Evolutionary conservation across 2,797 vertebrate species (phyloP).

Genomic region (Hemibagrus guttatus): DNA sequence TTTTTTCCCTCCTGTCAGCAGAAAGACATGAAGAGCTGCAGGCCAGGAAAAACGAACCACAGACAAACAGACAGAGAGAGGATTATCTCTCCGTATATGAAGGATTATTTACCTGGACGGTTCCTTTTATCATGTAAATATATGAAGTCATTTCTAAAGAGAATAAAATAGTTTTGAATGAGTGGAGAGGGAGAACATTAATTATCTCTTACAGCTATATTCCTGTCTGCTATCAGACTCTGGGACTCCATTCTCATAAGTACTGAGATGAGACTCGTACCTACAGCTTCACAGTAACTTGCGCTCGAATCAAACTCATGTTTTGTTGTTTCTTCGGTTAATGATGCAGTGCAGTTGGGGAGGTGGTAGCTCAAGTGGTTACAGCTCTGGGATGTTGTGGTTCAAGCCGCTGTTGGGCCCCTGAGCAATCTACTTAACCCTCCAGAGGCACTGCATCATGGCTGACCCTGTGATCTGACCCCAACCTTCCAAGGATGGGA

Average conservation of each 20-base stretch:
- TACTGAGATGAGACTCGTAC: not conserved
- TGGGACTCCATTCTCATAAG: not conserved
- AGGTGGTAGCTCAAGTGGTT: too few species aligned
- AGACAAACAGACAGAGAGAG: slow-evolving; percentile 20
- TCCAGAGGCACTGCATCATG: too few species aligned
- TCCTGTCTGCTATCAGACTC: not conserved
- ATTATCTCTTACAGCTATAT: not conserved
- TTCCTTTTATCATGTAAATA: not conserved
- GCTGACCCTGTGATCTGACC: too few species aligned
- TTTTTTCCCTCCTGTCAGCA: slow-evolving; percentile 39
- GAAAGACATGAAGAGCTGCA: slow-evolving; percentile 23
- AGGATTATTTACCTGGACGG: not conserved
- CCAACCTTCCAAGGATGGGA: too few species aligned
- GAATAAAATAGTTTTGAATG: not conserved
- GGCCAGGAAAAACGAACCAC: slow-evolving; percentile 6
- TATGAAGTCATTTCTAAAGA: not conserved
- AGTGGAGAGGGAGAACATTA: too few species aligned
- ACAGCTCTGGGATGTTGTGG: too few species aligned
- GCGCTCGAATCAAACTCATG: not conserved
- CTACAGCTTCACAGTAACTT: not conserved
- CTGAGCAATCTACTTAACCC: too few species aligned
- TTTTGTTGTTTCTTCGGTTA: not conserved
- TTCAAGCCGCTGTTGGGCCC: too few species aligned
- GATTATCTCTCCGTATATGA: slow-evolving; percentile 1
- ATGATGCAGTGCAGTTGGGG: not conserved